Evolutionary conservation across 2,113 vertebrate genomes (phyloP), one percentile per base, ranked within the genome.

Genomic region (Neolamprologus modestus): DNA sequence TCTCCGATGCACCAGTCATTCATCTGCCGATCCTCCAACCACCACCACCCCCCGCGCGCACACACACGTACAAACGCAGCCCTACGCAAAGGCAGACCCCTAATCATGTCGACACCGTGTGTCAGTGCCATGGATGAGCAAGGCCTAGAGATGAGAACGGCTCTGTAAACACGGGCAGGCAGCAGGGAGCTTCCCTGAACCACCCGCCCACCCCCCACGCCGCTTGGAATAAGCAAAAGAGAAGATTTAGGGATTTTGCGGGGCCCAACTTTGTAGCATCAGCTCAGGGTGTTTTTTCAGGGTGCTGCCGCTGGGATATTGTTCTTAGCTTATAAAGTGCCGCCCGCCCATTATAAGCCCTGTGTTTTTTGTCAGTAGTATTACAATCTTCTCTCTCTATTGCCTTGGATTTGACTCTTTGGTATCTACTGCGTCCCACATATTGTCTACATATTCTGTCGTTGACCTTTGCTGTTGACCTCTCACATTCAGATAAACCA

Each of bases 241-340:
- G 89, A 92, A 95, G 95, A 96, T 96, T 95, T 94, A 94, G 92
- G 96, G 95, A 95, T 96, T 96, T 95, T 87, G 86, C 76, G 84
- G 89, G 87, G 87, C 93, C 92, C 94, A 95, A 96, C 95, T 96
- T 93, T 94, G 95, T 92, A 89, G 94, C 85, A 92, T 92, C 90
- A 82, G 94, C 93, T 95, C 91, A 92, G 87, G 88, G 92, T 91
- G 86, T 90, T 92, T 92, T 94, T 91, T 91, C 24, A 68, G 94
- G 90, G 88, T 89, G 92, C 91, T 91, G 93, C 92, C 85, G 84
- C 80, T 91, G 91, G 87, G 94, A 95, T 94, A 93, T 95, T 95
- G 94, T 95, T 96, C 93, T 92, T 94, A 92, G 93, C 91, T 93
- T 85, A 79, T 92, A 90, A 94, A 94, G 95, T 87, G 84, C 86